These are phyloP conservation scores for Neomonachus schauinslandi DNA, from an alignment of 2,113 vertebrate species.

Conservation along the genomic window DNA sequence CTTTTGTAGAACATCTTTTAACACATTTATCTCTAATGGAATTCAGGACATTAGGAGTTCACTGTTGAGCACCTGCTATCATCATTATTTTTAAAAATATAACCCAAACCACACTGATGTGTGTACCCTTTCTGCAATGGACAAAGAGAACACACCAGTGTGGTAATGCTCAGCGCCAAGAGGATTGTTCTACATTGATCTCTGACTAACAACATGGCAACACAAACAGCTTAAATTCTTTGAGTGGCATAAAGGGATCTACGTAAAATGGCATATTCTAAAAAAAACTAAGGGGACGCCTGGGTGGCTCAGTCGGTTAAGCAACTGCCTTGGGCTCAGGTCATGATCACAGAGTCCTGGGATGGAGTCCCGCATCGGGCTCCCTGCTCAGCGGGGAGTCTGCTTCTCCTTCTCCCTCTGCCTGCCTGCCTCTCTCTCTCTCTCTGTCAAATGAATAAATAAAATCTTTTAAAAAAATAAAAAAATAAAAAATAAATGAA, in stretches of 20 bases:
- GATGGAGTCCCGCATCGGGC: no score
- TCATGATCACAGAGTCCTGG: no score
- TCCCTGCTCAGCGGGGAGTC: no score
- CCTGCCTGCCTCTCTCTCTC: no score
- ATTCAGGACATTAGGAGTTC: neutral
- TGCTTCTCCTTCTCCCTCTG: no score
- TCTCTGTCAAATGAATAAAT: no score
- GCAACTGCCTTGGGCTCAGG: no score
- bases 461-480: no score
- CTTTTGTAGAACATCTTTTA: neutral
- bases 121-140: neutral
- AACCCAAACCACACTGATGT: neutral
- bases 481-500: neutral
- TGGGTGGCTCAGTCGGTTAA: no score
- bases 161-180: neutral
- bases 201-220: neutral
- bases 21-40: neutral
- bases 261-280: neutral
- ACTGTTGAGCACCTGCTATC: neutral
- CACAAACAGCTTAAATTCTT: conserved; percentile 1
- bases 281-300: neutral
- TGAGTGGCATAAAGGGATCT: neutral
- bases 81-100: neutral
- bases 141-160: neutral
- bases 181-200: neutral